Base-by-base conservation (phyloP, 1,140 invertebrate genomes). In the Drosophila pseudoobscura region DNA sequence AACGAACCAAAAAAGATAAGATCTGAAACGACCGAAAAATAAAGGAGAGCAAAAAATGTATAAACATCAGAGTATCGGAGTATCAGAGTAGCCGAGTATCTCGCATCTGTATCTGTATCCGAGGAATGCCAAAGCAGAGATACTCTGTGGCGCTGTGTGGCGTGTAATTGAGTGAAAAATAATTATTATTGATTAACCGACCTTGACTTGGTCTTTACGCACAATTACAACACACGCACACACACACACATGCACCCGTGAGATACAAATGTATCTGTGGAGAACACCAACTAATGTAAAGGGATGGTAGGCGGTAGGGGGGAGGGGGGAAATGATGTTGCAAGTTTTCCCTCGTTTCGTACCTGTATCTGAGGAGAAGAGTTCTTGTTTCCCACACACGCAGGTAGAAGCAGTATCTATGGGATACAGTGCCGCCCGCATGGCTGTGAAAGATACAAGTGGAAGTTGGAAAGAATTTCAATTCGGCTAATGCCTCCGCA, bases 161-260 rank as follows among this genome's bases (percentile, higher is more conserved):
- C 46, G 75, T 77, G 66, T 88, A 88, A 88, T 88, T 88, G 75
- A 88, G 83, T 88, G 83, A 88, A 88, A 88, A 88, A 88, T 88
- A 88, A 88, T 88, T 76, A 79, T 88, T 88, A 88, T 88, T 88
- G 83, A 88, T 88, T 88, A 88, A 79, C 83, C 83, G 83, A 88
- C 83, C 83, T 88, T 88, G 83, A 88, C 78, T 88, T 72, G 83
- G 83, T 88, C 88, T 88, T 88, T 88, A 88, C 83, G 83, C 83
- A 88, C 83, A 88, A 88, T 88, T 88, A 88, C 83, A 70, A 77
- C 61, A 75, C 61, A 71, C 70, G 61, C 66, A 54, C 47, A 58
- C 51, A 43, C 47, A 20, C 39, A 50, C 20, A 1, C 20, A 20
- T 20, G 66, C 57, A 11, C 26, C 43, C 51, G 45, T 31, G 20